Base-by-base conservation (phyloP, 2,113 vertebrate genomes). In the Aythya baeri region DNA sequence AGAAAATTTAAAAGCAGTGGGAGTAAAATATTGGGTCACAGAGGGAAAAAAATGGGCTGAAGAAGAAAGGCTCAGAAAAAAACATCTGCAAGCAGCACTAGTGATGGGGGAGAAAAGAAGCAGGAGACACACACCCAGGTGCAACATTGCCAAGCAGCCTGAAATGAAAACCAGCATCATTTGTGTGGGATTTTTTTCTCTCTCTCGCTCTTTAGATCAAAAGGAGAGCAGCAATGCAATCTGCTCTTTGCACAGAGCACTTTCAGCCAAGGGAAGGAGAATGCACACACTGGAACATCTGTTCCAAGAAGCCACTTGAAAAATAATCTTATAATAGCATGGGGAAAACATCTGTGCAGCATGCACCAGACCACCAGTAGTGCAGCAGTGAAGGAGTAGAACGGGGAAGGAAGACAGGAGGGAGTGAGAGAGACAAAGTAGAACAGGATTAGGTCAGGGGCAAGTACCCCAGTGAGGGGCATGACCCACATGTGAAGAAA, bases 341-440 rank as follows among this genome's bases (percentile, higher is more conserved):
- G 91, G 97, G 97, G 98, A 98, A 98, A 98, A 98, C 97, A 98
- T 98, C 98, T 98, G 98, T 97, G 95, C 95, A 89, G 71, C 97
- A 97, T 96, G 97, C 82, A 96, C 86, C 85, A 97, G 98, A 98
- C 98, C 98, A 98, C 98, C 98, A 98, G 96, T 93, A 96, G 97
- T 92, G 98, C 82, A 81, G 77, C 89, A 96, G 93, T 78, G 84
- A 92, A 96, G 93, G 95, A 97, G 86, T 80, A 90, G 66, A 76
- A 94, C 83, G 77, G 81, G 87, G 61, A 96, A 83, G 83, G 67
- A 83, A 83, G 89, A 80, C 91, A 83, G 89, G 95, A 75, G 46
- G 70, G 84, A 91, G 75, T 52, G 36, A 91, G 72, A 38, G 88
- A 91, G 93, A 84, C 76, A 81, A 96, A 94, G 88, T 95, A 78